Evolutionary conservation across 2,888 invertebrate genomes (phyloP).

Genomic region (Ametastegia equiseti): DNA sequence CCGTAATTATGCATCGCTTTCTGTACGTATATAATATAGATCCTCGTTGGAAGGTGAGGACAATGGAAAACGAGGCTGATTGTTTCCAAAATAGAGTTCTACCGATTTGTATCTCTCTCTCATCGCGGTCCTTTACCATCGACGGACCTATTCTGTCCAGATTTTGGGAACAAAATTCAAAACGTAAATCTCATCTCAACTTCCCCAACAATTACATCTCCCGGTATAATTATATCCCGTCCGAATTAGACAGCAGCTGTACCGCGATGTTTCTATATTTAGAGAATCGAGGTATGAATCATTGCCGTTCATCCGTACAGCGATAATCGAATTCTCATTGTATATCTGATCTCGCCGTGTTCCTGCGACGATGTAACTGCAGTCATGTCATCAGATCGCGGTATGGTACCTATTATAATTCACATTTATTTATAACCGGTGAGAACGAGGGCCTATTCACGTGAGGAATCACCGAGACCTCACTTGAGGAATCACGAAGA

Average conservation of each 20-base stretch:
- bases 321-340: not conserved
- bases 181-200: not conserved
- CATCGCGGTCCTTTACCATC: not conserved
- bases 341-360: too few species aligned
- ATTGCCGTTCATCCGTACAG: not conserved
- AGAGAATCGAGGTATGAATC: not conserved
- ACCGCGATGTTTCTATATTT: too few species aligned
- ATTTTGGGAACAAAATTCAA: not conserved
- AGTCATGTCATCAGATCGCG: too few species aligned
- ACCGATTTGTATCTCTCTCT: not conserved
- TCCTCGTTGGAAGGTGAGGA: not conserved
- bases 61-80: not conserved
- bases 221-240: not conserved
- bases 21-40: not conserved
- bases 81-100: conserved; percentile 11
- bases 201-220: not conserved
- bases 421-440: too few species aligned
- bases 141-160: not conserved
- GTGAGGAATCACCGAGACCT: too few species aligned
- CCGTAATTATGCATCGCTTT: not conserved
- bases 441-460: too few species aligned
- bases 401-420: too few species aligned
- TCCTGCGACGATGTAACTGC: too few species aligned
- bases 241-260: not conserved
- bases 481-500: too few species aligned